Percentiles rank a stretch among this genome's conserved stretches.
Conservation (phyloP, 1,140 invertebrate species). For the Drosophila carrolli region DNA sequence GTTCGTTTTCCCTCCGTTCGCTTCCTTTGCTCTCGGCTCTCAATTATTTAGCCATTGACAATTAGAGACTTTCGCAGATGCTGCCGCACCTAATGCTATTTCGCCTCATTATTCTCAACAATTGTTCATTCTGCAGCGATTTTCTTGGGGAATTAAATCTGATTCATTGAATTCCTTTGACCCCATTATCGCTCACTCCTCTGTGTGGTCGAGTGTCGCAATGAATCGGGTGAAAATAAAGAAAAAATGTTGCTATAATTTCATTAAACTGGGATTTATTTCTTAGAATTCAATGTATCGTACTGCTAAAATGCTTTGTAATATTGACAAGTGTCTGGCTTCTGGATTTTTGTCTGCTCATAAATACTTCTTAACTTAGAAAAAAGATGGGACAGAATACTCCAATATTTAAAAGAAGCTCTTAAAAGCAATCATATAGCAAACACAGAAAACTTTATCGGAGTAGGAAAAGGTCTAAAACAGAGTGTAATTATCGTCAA, state of each 20-base stretch:
- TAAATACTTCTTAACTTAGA: too few relatives aligned
- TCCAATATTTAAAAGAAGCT: too few relatives aligned
- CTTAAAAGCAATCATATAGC: too few relatives aligned
- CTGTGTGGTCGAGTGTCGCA: conserved; percentile 20
- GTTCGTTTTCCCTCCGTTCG: conserved; percentile 11
- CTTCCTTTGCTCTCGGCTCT: conserved; percentile 26
- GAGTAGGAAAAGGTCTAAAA: too few relatives aligned
- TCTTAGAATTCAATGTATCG: too few relatives aligned
- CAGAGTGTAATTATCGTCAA: too few relatives aligned
- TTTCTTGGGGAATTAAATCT: conserved; percentile 39
- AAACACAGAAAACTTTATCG: too few relatives aligned
- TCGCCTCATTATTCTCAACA: conserved; percentile 40
- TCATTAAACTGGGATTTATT: background rate
- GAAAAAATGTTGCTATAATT: background rate
- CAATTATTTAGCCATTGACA: conserved; percentile 74
- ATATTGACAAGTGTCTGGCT: too few relatives aligned
- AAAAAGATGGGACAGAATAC: too few relatives aligned
- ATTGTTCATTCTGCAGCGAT: conserved; percentile 39
- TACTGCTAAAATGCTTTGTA: too few relatives aligned
- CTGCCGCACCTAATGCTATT: conserved; percentile 49
- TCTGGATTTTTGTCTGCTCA: too few relatives aligned
- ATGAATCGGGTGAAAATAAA: background rate
- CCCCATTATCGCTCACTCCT: conserved; percentile 15
- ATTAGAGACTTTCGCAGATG: conserved; percentile 60
- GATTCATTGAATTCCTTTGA: conserved; percentile 30